A percentile compares a stretch with the other conserved stretches of the same genome.
phyloP scores from a whole-genome alignment of 2,888 invertebrate genomes.

The Tuberolachnus salignus region DNA sequence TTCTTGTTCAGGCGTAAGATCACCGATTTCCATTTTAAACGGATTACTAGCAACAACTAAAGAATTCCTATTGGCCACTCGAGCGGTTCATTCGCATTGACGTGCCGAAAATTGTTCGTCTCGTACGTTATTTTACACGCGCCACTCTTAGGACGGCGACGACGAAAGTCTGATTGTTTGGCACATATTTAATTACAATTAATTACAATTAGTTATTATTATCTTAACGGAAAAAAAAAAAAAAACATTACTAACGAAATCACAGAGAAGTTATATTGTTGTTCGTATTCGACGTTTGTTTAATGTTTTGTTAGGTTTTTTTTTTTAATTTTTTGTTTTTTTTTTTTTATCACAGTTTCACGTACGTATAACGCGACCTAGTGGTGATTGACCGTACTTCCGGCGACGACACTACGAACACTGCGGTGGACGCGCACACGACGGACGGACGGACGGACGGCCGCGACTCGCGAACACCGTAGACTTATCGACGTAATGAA shows the following conservation, averaged over 20 bases:
- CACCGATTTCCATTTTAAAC: slow-evolving; percentile 65
- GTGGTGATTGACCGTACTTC: neutral
- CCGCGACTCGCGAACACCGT: too few species aligned
- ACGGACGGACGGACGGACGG: too few species aligned
- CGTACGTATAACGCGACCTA: slow-evolving; percentile 12
- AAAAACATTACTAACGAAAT: neutral
- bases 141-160: slow-evolving; percentile 6
- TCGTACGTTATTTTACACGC: neutral
- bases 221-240: neutral
- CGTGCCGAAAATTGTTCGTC: slow-evolving; percentile 12
- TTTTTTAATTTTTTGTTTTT: slow-evolving; percentile 31
- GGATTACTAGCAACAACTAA: slow-evolving; percentile 32
- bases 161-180: neutral
- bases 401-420: neutral
- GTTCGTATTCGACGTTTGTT: slow-evolving; percentile 25
- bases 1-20: slow-evolving; percentile 78
- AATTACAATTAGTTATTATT: neutral
- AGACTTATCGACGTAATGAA: too few species aligned
- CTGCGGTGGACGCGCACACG: neutral
- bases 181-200: neutral
- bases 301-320: slow-evolving; percentile 41
- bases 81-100: slow-evolving; percentile 27
- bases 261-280: slow-evolving; percentile 12
- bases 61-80: neutral
- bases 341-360: slow-evolving; percentile 45